Base-by-base conservation (phyloP, 2,888 invertebrate genomes). In the Sinodicranocentrus sp. region DNA sequence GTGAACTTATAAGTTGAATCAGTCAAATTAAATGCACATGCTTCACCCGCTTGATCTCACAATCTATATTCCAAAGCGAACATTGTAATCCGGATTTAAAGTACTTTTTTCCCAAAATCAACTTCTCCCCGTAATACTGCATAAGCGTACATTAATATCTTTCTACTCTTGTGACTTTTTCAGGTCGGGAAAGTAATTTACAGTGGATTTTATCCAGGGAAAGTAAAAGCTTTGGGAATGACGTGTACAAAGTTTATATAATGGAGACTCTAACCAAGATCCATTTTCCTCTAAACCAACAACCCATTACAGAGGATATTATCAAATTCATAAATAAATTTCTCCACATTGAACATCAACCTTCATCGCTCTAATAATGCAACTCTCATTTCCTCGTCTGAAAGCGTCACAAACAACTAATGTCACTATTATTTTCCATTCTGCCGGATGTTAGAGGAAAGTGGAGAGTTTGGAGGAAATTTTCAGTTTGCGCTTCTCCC, bases 1-100 rank as follows among this genome's bases (percentile, higher is more conserved):
- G 25, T n/a, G n/a, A n/a, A n/a, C n/a, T n/a, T 13, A 61, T 48
- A 25, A 23, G 52, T n/a, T 2, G 61, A 78, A 78, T 78, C 78
- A 78, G 61, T 78, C 78, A 78, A 78, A 70, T 78, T 78, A 78
- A 78, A 71, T 70, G 70, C 70, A 78, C 78, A 77, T 77, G 77
- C 57, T 78, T 78, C 70, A 71, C 70, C 70, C 78, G 61, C 68
- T 78, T 61, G 70, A 70, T 44, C 59, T 71, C 39, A 25, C 67
- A 57, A 70, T 61, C 52, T 6, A 19, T 33, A 70, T 70, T 61
- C 61, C 33, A 28, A 26, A 44, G 48, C n/a, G 68, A 78, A 25
- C 25, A 70, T 78, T n/a, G n/a, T n/a, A n/a, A n/a, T 77, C 59
- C 54, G 52, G 6, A 48, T 78, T 61, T 59, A 44, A 78, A 70